Base-by-base conservation (phyloP, 2,797 vertebrate species). In the Stomatorhinus walkeri region DNA sequence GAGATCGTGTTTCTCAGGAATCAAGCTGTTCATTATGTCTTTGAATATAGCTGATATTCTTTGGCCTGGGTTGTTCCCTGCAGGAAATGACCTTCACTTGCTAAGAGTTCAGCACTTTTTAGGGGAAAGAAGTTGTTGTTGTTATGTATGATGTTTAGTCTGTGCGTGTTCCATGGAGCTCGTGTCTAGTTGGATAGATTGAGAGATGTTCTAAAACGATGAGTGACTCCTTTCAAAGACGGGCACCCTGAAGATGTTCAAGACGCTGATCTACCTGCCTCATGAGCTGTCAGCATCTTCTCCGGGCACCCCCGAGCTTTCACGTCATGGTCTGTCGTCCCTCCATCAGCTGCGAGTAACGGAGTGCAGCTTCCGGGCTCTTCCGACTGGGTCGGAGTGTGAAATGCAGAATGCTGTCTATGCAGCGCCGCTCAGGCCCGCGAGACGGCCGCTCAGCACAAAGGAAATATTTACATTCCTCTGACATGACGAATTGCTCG, bases 401-500 rank as follows among this genome's bases (percentile, higher is more conserved):
- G 81, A 51, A 24, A 51, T 14, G 81, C n/a, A 10, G 46, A 6
- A 51, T 48, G 81, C 4, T 1, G 46, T 9, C 8, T 9, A 9
- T n/a, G n/a, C 81, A 28, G 81, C 43, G 0, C 9, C 0, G 9
- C 2, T 0, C 9, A 83, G 12, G 81, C 81, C 46, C 5, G 46
- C 5, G 46, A 85, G n/a, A 85, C n/a, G 9, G 48, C 46, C 81
- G 8, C 48, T 85, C 81, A 9, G 46, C 64, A 49, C 87, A 72
- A 72, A 51, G 87, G 61, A 72, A 88, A 88, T 64, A 88, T 72
- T 72, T 72, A 51, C 61, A 88, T 72, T 72, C 64, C 22, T 22
- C 87, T 72, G 87, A 72, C 43, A 43, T 72, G 87, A 72, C 40
- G 87, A 72, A 72, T 72, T 36, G 43, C 14, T 59, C 4, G 43